These are phyloP conservation scores for Bimastos eiseni DNA, from an alignment of 2,888 invertebrate genomes.

Conservation along the genomic window DNA sequence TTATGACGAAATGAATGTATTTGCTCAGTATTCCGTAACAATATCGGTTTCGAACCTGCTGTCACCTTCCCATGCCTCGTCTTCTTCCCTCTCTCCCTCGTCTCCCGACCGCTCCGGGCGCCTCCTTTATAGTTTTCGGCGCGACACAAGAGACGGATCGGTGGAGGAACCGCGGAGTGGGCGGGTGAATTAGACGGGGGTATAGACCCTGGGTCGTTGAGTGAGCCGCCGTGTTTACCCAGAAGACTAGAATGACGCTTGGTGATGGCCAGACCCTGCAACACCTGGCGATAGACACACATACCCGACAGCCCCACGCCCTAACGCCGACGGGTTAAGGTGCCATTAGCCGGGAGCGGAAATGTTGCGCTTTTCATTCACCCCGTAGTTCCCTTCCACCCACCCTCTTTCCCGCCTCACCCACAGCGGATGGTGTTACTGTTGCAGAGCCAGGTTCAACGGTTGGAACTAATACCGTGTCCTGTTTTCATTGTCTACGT, in stretches of 20 bases:
- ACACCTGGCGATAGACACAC: not conserved
- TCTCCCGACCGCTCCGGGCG: not conserved
- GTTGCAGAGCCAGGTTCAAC: not conserved
- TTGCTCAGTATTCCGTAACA: conserved; percentile 24
- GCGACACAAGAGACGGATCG: not conserved
- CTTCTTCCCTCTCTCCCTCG: not conserved
- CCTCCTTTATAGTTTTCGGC: not conserved
- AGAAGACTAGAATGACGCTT: conserved; percentile 15
- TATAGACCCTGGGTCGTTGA: not conserved
- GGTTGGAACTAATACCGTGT: not conserved
- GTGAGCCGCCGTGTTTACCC: not conserved
- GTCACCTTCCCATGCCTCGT: not conserved
- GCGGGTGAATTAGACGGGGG: not conserved
- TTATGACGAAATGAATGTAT: not conserved
- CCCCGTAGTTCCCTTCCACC: not conserved
- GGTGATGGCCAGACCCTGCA: not conserved
- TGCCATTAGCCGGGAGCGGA: conserved; percentile 15
- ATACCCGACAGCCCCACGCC: not conserved
- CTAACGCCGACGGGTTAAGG: not conserved
- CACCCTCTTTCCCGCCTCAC: not conserved
- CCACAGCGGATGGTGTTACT: not conserved
- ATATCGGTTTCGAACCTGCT: conserved; percentile 16
- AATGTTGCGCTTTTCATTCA: conserved; percentile 21
- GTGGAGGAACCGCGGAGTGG: not conserved
- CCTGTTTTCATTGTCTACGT: not conserved